Base-by-base conservation (phyloP, 2,797 vertebrate species). In the Protosalanx chinensis region DNA sequence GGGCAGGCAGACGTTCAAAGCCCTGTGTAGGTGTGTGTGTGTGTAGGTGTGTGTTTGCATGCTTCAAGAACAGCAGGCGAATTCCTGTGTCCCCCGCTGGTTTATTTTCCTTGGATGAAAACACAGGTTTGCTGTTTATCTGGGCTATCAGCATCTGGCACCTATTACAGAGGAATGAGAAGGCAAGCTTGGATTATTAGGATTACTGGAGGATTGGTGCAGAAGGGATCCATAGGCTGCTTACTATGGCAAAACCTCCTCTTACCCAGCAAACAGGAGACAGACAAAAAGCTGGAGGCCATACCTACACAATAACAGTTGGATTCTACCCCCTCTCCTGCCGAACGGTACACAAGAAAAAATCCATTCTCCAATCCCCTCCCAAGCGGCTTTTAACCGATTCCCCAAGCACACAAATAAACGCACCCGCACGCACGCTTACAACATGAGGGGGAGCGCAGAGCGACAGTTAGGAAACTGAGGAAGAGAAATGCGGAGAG, bases 41-140 rank as follows among this genome's bases (percentile, higher is more conserved):
- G 61, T 41, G n/a, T n/a, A n/a, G n/a, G 12, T 33, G 10, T 57
- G 65, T 53, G 29, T 75, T 89, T 81, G 79, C 84, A 86, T 86
- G 82, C 88, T 87, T 87, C 88, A 85, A 82, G 87, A 87, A 69
- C 88, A 86, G 90, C 84, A 59, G 82, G 89, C 56, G 68, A 79
- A 88, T 78, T 88, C 87, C 84, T 81, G 73, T 12, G 79, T 86
- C 82, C 84, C 84, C 72, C 84, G 76, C 74, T 71, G 79, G 82
- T 90, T 90, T 91, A 88, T 90, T 90, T 88, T 82, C 83, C 69
- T 89, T 89, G 85, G 86, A 87, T 85, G 79, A 85, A 84, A 79
- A 90, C 87, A 86, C 85, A 88, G 85, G 85, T 90, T 88, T 77
- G 75, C 77, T 84, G 85, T 91, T 91, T 90, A 90, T 91, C 88